A percentile compares a stretch with the other conserved stretches of the same genome.
phyloP scores from a whole-genome alignment of 2,113 vertebrate species.

The Poeciliopsis occidentalis region DNA sequence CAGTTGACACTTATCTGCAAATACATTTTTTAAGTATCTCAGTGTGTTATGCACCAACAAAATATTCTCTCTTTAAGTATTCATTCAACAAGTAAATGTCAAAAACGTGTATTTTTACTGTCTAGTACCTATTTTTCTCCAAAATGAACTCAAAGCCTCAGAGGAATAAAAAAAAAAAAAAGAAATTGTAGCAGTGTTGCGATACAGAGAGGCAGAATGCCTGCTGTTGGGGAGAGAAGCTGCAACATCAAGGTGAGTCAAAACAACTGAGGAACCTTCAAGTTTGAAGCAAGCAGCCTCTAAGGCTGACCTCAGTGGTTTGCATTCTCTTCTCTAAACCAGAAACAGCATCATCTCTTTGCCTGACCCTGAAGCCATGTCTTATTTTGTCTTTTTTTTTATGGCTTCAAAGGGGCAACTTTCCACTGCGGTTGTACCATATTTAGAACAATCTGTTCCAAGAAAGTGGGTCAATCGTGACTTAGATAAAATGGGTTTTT shows the following conservation, averaged over 20 bases:
- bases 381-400: conserved; percentile 8
- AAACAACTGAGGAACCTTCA: conserved; percentile 26
- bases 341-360: conserved; percentile 16
- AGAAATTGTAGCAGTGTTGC: conserved; percentile 2
- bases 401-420: conserved; percentile 31
- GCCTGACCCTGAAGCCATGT: conserved; percentile 16
- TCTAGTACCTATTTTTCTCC: conserved; percentile 15
- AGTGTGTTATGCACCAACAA: not conserved
- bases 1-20: not conserved
- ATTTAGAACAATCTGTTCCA: conserved; percentile 15
- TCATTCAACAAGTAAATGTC: conserved; percentile 4
- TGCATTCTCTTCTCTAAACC: conserved; percentile 19
- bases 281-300: conserved; percentile 31
- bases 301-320: conserved; percentile 10
- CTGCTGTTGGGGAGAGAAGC: conserved; percentile 3
- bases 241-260: conserved; percentile 33
- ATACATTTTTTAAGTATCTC: not conserved
- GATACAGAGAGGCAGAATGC: conserved; percentile 3
- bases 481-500: conserved; percentile 19
- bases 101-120: conserved; percentile 18
- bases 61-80: not conserved
- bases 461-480: conserved; percentile 9
- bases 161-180: not conserved
- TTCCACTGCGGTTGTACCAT: conserved; percentile 11
- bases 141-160: conserved; percentile 7